Conservation (phyloP, 2,113 vertebrate genomes). For the Pedionomus torquatus region DNA sequence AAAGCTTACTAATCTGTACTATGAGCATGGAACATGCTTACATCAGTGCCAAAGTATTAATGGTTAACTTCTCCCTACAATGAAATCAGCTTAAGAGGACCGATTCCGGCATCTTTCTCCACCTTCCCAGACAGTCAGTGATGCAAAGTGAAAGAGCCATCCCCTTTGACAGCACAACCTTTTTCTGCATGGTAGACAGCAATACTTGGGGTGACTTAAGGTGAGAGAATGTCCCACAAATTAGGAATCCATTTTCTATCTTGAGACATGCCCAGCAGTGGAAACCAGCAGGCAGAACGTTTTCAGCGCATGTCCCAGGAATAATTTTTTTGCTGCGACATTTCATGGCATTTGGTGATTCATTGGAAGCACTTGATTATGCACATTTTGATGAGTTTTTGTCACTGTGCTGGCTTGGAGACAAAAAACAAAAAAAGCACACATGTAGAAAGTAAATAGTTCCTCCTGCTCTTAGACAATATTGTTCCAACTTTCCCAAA, state of each 20-base stretch:
- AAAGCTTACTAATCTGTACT: neutral
- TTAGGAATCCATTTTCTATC: neutral
- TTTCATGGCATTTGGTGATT: slow-evolving; percentile 54
- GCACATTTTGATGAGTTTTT: slow-evolving; percentile 44
- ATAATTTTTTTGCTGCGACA: neutral
- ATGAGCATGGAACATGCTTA: neutral
- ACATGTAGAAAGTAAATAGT: neutral
- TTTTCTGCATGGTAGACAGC: neutral
- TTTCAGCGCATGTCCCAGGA: neutral
- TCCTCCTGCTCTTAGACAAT: neutral
- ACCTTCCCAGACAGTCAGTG: neutral
- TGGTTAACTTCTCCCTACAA: neutral
- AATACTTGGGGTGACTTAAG: neutral
- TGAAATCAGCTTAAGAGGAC: neutral
- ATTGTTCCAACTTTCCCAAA: neutral
- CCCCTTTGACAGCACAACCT: neutral
- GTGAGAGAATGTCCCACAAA: neutral
- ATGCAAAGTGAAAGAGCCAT: neutral
- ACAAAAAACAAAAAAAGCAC: neutral
- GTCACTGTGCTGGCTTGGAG: neutral
- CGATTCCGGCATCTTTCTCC: neutral
- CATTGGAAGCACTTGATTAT: slow-evolving; percentile 25
- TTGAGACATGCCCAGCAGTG: neutral
- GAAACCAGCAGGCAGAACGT: neutral
- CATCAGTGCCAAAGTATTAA: neutral